Percentiles rank a stretch among this genome's conserved stretches.
Evolutionary conservation across 1,140 invertebrate genomes (phyloP).

Genomic region (Leptestheria dahalacensis): DNA sequence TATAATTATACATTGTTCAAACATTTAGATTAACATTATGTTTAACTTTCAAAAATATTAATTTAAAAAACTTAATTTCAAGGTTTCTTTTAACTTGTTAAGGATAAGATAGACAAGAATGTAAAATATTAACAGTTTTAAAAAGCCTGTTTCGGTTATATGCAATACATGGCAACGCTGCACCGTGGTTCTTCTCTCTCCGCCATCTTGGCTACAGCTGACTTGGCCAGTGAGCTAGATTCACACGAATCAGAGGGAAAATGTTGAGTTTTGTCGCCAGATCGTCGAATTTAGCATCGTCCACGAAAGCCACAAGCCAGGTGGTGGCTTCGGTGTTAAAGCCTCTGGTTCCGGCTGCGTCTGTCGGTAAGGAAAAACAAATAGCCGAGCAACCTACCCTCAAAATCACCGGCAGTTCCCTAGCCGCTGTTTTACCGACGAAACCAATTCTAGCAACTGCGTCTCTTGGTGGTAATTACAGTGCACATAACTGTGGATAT

Average conservation of each 20-base stretch:
- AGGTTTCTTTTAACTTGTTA: too few species aligned
- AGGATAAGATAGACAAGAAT: too few species aligned
- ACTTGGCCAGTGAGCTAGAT: not conserved
- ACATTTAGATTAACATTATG: too few species aligned
- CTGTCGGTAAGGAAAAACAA: slow-evolving; percentile 4
- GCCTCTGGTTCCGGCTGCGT: slow-evolving; percentile 3
- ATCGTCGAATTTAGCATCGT: slow-evolving; percentile 7
- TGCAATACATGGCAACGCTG: not conserved
- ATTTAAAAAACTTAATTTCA: too few species aligned
- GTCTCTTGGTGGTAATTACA: slow-evolving; percentile 7
- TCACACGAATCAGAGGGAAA: not conserved
- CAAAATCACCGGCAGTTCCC: slow-evolving; percentile 14
- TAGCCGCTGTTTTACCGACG: slow-evolving; percentile 10
- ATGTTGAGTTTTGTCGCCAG: slow-evolving; percentile 16
- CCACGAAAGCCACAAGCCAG: slow-evolving; percentile 12
- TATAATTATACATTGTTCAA: too few species aligned
- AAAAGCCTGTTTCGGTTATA: not conserved
- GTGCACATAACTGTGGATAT: too few species aligned
- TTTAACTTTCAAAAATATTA: too few species aligned
- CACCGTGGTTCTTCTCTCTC: not conserved
- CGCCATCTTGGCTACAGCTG: not conserved
- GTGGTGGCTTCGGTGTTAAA: slow-evolving; percentile 9
- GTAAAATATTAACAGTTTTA: not conserved
- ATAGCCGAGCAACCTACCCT: slow-evolving; percentile 7
- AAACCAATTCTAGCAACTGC: slow-evolving; percentile 3